These are phyloP conservation scores for Acanthochromis polyacanthus DNA, from an alignment of 2,113 vertebrate species.

Conservation along the genomic window DNA sequence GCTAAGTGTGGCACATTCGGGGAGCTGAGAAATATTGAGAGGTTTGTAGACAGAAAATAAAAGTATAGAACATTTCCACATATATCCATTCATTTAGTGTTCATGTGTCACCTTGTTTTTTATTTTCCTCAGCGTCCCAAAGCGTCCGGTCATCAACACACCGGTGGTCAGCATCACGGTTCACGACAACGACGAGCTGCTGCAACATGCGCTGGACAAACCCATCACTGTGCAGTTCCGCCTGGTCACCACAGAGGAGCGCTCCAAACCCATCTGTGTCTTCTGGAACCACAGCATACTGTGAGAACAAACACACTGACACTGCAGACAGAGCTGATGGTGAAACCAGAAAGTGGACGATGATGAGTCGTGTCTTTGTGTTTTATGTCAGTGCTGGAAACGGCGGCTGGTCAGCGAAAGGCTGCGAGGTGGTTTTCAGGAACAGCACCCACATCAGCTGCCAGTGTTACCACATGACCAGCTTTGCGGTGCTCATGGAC, in stretches of 20 bases:
- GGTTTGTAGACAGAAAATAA: too few species aligned
- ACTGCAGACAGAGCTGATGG: not conserved
- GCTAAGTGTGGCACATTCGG: too few species aligned
- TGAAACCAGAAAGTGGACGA: not conserved
- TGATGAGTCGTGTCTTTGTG: not conserved
- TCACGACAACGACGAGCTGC: constrained; percentile 85
- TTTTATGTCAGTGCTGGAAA: constrained; percentile 65
- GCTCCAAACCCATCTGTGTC: constrained; percentile 96
- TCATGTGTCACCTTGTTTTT: not conserved
- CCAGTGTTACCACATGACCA: constrained; percentile 96
- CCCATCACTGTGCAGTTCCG: constrained; percentile 95
- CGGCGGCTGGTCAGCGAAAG: constrained; percentile 93
- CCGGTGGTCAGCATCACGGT: constrained; percentile 94
- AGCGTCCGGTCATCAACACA: constrained; percentile 94
- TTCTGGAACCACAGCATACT: constrained; percentile 96
- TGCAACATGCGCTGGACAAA: constrained; percentile 86
- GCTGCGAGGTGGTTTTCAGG: constrained; percentile 93
- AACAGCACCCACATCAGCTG: constrained; percentile 95
- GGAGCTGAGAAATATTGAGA: too few species aligned
- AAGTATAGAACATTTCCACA: too few species aligned
- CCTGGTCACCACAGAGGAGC: constrained; percentile 92
- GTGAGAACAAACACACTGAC: constrained; percentile 80
- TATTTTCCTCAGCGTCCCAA: constrained; percentile 88
- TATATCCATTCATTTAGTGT: too few species aligned
- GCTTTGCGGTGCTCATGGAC: constrained; percentile 96